Evolutionary conservation across 2,888 invertebrate species (phyloP).

Genomic region (Myathropa florea): DNA sequence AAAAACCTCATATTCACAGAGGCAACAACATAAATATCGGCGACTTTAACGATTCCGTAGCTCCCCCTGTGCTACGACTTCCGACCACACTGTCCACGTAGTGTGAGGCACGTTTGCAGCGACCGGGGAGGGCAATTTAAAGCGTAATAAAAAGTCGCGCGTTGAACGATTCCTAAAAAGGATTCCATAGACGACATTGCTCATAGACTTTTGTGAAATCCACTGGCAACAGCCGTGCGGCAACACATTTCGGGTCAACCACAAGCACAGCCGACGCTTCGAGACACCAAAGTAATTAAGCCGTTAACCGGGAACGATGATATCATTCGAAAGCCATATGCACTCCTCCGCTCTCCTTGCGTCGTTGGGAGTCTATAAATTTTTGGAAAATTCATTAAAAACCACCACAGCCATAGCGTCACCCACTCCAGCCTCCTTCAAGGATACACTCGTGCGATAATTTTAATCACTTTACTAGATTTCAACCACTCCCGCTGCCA

Average conservation of each 20-base stretch:
- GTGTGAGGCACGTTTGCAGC: background rate
- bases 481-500: slow-evolving; percentile 7
- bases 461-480: slow-evolving; percentile 67
- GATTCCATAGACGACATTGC: background rate
- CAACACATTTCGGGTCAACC: slow-evolving; percentile 34
- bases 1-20: slow-evolving; percentile 6
- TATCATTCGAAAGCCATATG: slow-evolving; percentile 65
- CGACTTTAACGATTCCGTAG: slow-evolving; percentile 30
- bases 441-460: slow-evolving; percentile 63
- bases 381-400: slow-evolving; percentile 66
- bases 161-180: slow-evolving; percentile 33
- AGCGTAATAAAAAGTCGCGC: slow-evolving; percentile 62
- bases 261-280: slow-evolving; percentile 37
- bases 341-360: slow-evolving; percentile 10
- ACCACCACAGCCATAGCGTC: background rate
- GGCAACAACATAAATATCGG: slow-evolving; percentile 21
- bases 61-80: background rate
- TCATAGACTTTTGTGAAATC: slow-evolving; percentile 29
- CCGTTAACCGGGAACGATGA: slow-evolving; percentile 54
- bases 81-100: background rate
- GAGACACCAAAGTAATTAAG: slow-evolving; percentile 47
- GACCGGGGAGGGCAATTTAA: slow-evolving; percentile 59
- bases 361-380: slow-evolving; percentile 47
- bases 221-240: slow-evolving; percentile 15
- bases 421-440: background rate